Base-by-base conservation (phyloP, 2,888 invertebrate genomes). In the Leptinotarsa tumamoca region DNA sequence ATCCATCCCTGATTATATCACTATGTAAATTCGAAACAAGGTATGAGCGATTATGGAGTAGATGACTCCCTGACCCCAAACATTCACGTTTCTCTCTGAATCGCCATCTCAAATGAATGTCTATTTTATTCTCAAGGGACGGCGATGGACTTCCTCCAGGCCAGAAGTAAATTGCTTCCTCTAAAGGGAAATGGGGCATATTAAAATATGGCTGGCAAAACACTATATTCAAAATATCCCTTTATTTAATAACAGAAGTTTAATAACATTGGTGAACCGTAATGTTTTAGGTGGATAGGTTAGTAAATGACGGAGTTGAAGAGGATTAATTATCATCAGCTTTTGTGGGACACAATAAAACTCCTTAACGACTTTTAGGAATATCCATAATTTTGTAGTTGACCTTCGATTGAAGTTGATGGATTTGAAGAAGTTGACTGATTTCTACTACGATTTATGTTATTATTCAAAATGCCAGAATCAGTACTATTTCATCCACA, bases 211-310 rank as follows among this genome's bases (percentile, higher is more conserved):
- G 67, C 68, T 67, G 71, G 21, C 74, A 70, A 49, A 52, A 71
- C 61, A 71, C 67, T 66, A 50, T 74, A 56, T 66, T 27, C 74
- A 66, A 74, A 74, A 74, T 74, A 74, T 74, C 61, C 67, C 70
- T 67, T 74, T 70, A 74, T 71, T 74, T 74, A 74, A 74, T 74
- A 74, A 74, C 67, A 74, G 71, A 67, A 68, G 56, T 52, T 56
- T 70, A 66, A 74, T 70, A 67, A 67, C 67, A 73, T 61, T 27
- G 61, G 61, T 61, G 61, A 61, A 61, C 61, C 61, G 61, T 61
- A 61, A 61, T 61, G 61, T 61, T 61, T 61, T 61, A 61, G 61
- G 61, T 61, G 18, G 61, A 61, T 61, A 23, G 23, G 14, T 27
- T n/a, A 17, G 23, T 21, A 23, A 61, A 61, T 61, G 27, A 23